Base-by-base conservation (phyloP, 2,113 vertebrate species). In the Chaetura pelagica region DNA sequence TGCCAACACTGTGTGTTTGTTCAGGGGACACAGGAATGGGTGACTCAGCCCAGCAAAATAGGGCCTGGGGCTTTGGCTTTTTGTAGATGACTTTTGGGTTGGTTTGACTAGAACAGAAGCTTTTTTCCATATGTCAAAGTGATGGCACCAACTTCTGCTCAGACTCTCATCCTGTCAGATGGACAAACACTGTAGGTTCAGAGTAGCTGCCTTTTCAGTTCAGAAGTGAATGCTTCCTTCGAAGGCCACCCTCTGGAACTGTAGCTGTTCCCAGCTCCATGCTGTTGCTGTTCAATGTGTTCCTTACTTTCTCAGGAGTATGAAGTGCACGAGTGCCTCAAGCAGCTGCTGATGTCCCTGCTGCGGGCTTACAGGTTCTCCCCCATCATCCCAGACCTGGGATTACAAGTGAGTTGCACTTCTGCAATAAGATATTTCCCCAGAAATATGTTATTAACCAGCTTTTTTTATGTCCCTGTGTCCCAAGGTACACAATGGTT, bases 331-430 rank as follows among this genome's bases (percentile, higher is more conserved):
- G 99, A 99, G 94, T 99, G 99, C 95, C 98, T 99, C 96, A 99
- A 99, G 96, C 99, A 99, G 97, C 95, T 99, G 92, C 98, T 99
- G 99, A 99, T 99, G 99, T 99, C 99, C 10, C 97, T 99, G 64
- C 98, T 99, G 72, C 98, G 99, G 52, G 99, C 99, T 5, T 99
- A 99, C 93, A 99, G 99, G 32, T 99, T 99, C 97, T 99, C 99
- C 4, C 99, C 99, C 66, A 99, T 99, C 89, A 99, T 99, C 93
- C 99, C 99, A 57, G 99, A 99, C 97, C 96, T 99, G 62, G 98
- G 99, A 82, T 98, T 99, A 93, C 99, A 99, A 98, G 99, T 99
- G 82, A 94, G 95, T 91, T 95, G 35, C 48, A 32, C 52, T 91
- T 93, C 51, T 68, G 76, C n/a, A n/a, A n/a, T n/a, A n/a, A n/a